phyloP scores from a whole-genome alignment of 2,888 invertebrate genomes.

The Drosophila hawaiiensis region DNA sequence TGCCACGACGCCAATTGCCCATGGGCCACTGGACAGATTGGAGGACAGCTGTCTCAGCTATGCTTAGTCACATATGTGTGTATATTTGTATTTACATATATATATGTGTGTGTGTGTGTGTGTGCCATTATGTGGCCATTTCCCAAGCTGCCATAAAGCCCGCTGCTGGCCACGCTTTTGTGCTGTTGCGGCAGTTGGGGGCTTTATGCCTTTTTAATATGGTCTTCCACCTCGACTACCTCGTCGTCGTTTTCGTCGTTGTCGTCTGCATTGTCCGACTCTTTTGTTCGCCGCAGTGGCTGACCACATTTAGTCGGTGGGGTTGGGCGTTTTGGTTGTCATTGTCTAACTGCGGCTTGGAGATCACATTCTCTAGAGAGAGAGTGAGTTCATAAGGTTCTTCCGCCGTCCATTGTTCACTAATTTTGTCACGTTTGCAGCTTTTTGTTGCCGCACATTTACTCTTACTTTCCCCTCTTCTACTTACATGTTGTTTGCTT shows the following conservation, averaged over 20 bases:
- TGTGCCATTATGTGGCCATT: constrained; percentile 75
- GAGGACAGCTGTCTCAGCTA: constrained; percentile 41
- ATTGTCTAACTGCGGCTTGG: constrained; percentile 57
- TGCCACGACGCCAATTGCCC: constrained; percentile 67
- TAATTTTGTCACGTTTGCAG: constrained; percentile 82
- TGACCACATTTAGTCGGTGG: constrained; percentile 77
- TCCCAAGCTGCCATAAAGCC: constrained; percentile 57
- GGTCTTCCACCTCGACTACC: constrained; percentile 69
- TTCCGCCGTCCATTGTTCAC: constrained; percentile 74
- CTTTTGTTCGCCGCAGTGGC: constrained; percentile 74
- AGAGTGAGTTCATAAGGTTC: constrained; percentile 75
- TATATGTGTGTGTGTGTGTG: constrained; percentile 14
- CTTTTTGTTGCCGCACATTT: constrained; percentile 72
- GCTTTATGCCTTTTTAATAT: constrained; percentile 66
- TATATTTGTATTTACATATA: constrained; percentile 1
- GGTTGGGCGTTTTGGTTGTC: constrained; percentile 21
- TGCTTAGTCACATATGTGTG: constrained; percentile 35
- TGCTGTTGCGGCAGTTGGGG: constrained; percentile 40
- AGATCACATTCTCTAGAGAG: constrained; percentile 60
- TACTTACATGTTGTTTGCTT: constrained; percentile 2
- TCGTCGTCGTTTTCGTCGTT: constrained; percentile 34
- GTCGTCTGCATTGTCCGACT: constrained; percentile 51
- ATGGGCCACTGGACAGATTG: constrained; percentile 51
- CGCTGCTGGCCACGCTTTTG: constrained; percentile 57
- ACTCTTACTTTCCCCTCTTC: constrained; percentile 50